These are phyloP conservation scores for Diaperis boleti DNA, from an alignment of 2,888 invertebrate species.

Conservation along the genomic window DNA sequence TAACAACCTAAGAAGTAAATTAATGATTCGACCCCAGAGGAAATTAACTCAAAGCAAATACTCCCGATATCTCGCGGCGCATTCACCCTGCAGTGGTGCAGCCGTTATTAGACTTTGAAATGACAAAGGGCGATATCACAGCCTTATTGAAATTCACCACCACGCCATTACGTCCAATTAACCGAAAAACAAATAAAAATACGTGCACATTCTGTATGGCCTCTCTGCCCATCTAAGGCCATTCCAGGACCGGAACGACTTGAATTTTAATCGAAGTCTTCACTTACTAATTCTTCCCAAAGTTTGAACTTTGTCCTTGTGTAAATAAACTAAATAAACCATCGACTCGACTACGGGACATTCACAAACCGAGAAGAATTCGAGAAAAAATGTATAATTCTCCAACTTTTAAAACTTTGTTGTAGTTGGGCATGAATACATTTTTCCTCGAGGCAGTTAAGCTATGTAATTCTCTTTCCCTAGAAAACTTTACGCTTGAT, in stretches of 20 bases:
- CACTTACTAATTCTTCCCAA: slow-evolving; percentile 26
- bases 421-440: background rate
- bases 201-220: slow-evolving; percentile 32
- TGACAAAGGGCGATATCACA: slow-evolving; percentile 1
- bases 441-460: background rate
- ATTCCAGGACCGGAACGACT: slow-evolving; percentile 17
- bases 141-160: slow-evolving; percentile 33
- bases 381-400: slow-evolving; percentile 16
- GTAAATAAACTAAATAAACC: slow-evolving; percentile 29
- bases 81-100: slow-evolving; percentile 1
- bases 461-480: background rate
- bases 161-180: slow-evolving; percentile 32
- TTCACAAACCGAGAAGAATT: background rate
- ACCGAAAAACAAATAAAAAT: slow-evolving; percentile 36
- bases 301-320: slow-evolving; percentile 20
- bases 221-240: slow-evolving; percentile 20
- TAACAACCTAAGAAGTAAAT: slow-evolving; percentile 30
- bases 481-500: background rate
- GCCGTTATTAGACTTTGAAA: slow-evolving; percentile 9
- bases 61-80: slow-evolving; percentile 5
- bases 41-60: slow-evolving; percentile 25
- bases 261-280: slow-evolving; percentile 35
- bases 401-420: slow-evolving; percentile 1
- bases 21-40: slow-evolving; percentile 30
- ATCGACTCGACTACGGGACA: slow-evolving; percentile 1